phyloP scores from a whole-genome alignment of 2,888 invertebrate genomes.

The Eueremaeus valkanovi region DNA sequence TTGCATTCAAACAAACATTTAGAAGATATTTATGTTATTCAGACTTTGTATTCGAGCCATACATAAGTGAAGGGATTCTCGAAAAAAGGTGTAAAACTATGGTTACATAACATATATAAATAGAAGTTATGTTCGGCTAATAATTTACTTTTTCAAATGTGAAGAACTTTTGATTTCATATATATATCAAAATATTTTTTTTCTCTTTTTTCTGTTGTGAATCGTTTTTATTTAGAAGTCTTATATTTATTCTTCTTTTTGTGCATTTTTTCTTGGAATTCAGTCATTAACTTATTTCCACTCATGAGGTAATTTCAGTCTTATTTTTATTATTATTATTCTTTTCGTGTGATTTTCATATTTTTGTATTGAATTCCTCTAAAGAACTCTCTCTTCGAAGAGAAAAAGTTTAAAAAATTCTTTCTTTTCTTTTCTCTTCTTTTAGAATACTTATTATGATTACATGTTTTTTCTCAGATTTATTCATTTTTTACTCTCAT shows the following conservation, averaged over 20 bases:
- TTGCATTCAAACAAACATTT: too few species aligned
- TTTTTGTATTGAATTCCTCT: background rate
- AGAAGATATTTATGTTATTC: too few species aligned
- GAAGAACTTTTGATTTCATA: background rate
- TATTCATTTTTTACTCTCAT: slow-evolving; percentile 11
- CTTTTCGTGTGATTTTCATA: background rate
- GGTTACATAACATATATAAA: background rate
- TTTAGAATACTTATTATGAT: slow-evolving; percentile 8
- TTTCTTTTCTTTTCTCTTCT: background rate
- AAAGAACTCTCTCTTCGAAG: background rate
- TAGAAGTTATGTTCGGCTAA: too few species aligned
- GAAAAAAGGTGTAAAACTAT: background rate
- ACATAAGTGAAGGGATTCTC: background rate
- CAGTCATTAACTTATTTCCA: slow-evolving; percentile 1
- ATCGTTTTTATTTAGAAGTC: too few species aligned
- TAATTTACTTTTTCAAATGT: background rate
- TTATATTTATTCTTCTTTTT: background rate
- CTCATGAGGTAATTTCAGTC: background rate
- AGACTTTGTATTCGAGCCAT: too few species aligned
- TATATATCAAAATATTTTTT: too few species aligned
- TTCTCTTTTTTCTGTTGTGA: too few species aligned
- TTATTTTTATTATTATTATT: background rate
- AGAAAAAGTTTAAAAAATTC: too few species aligned
- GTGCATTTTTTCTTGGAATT: background rate
- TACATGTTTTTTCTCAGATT: background rate